phyloP scores from a whole-genome alignment of 2,888 invertebrate species.

The Bimastos eiseni region DNA sequence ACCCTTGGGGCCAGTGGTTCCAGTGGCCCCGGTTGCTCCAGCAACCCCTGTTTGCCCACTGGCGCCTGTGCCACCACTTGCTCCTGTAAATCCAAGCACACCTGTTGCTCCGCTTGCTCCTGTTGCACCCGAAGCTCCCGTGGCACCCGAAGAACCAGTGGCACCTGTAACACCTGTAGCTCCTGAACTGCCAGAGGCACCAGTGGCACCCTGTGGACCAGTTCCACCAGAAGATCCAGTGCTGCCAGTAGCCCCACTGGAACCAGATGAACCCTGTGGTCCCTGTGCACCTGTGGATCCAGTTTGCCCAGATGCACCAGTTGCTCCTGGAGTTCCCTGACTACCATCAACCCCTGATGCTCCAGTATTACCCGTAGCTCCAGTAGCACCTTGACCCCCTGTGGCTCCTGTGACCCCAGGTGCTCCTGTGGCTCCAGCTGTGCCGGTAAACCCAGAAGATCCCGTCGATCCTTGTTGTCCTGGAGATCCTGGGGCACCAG shows the following conservation, averaged over 20 bases:
- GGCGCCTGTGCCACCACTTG: background rate
- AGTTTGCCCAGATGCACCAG: constrained; percentile 33
- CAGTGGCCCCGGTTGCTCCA: constrained; percentile 25
- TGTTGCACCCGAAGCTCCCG: constrained; percentile 30
- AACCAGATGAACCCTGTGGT: constrained; percentile 24
- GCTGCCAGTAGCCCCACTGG: constrained; percentile 26
- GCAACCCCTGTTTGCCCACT: constrained; percentile 25
- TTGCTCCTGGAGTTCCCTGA: constrained; percentile 31
- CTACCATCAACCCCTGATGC: constrained; percentile 30
- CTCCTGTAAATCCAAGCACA: constrained; percentile 25
- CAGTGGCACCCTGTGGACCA: constrained; percentile 29
- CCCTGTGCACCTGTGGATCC: constrained; percentile 28
- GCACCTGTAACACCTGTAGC: background rate
- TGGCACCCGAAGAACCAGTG: constrained; percentile 35
- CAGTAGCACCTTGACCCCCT: constrained; percentile 10
- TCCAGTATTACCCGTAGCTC: constrained; percentile 28
- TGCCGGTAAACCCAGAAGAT: background rate
- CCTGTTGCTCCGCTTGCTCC: constrained; percentile 15
- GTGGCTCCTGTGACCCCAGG: constrained; percentile 17
- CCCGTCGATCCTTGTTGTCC: constrained; percentile 14
- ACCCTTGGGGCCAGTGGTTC: constrained; percentile 20
- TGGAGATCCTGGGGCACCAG: constrained; percentile 18
- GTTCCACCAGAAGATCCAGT: constrained; percentile 18
- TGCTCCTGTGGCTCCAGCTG: constrained; percentile 22
- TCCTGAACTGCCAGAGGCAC: constrained; percentile 32